These are phyloP conservation scores for Melanostoma scalare DNA, from an alignment of 2,888 invertebrate genomes.

Conservation along the genomic window DNA sequence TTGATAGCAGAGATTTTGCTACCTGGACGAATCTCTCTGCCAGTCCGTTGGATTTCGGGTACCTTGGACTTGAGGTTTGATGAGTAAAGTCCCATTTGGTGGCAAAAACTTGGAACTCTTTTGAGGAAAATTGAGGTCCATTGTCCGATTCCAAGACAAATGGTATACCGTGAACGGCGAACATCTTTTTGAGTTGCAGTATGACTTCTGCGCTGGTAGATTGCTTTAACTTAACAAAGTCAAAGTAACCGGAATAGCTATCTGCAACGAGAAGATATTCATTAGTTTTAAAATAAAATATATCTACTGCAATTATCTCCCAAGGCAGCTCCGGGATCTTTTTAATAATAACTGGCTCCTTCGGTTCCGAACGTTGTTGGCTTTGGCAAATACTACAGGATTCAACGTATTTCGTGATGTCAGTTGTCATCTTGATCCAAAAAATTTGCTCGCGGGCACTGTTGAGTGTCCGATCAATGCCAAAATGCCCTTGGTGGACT, in stretches of 20 bases:
- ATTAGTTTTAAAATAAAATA: constrained; percentile 39
- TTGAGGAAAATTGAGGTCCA: constrained; percentile 40
- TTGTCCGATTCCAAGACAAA: constrained; percentile 38
- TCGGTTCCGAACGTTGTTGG: constrained; percentile 32
- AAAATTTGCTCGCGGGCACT: constrained; percentile 36
- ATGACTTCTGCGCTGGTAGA: constrained; percentile 31
- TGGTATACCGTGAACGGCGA: constrained; percentile 33
- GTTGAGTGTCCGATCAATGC: constrained; percentile 30
- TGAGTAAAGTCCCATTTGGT: constrained; percentile 43
- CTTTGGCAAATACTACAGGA: constrained; percentile 35
- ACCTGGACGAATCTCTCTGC: constrained; percentile 35
- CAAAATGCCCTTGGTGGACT: constrained; percentile 45
- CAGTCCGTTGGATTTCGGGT: constrained; percentile 48
- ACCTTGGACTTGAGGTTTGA: constrained; percentile 50
- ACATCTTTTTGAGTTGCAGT: constrained; percentile 31
- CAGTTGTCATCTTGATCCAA: constrained; percentile 29
- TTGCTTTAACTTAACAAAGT: constrained; percentile 23
- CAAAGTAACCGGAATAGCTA: constrained; percentile 43
- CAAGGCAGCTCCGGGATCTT: constrained; percentile 24
- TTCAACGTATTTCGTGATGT: constrained; percentile 37
- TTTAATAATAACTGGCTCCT: constrained; percentile 34
- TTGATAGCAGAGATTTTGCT: constrained; percentile 37
- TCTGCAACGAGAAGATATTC: constrained; percentile 40
- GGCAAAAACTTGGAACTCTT: constrained; percentile 31
- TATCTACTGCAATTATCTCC: constrained; percentile 41